Base-by-base conservation (phyloP, 1,140 invertebrate species). In the Ooceraea biroi region DNA sequence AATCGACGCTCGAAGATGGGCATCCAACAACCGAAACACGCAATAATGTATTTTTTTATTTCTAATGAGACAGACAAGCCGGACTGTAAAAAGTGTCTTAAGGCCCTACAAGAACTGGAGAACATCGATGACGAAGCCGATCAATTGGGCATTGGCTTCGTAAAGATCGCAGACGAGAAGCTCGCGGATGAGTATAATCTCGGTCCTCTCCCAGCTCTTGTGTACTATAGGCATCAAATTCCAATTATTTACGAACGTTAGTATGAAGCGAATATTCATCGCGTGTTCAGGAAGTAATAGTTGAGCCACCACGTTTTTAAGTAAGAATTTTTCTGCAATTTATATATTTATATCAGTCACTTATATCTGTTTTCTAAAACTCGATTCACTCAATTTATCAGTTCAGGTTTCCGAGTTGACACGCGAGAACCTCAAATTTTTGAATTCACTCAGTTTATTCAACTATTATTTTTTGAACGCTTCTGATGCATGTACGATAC, bases 41-140 rank as follows among this genome's bases (percentile, higher is more conserved):
- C 55, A 74, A 60, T 82, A 82, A 82, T 82, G 44, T 69, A 74
- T 82, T 10, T 87, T 92, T 92, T 93, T 88, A 87, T 95, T 94
- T 94, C 78, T 92, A 94, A 94, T 93, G 93, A 92, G 92, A 94
- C 91, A 99, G 98, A 98, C 95, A 98, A 98, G 94, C 97, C 97
- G 78, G 97, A 98, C 93, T 98, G 98, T 94, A 98, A 98, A 92
- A 98, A 98, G 95, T 98, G 97, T 92, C 96, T 97, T 41, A 98
- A 98, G 94, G 97, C 97, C 58, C 95, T 98, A 61, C 96, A 97
- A 94, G 97, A 98, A 94, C 93, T 99, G 93, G 98, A 99, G 94
- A 98, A 99, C 94, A 98, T 99, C 91, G 98, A 98, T 92, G 98
- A 98, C 91, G 98, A 99, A 94, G 98, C 98, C n/a, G 98, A 98